phyloP scores from a whole-genome alignment of 1,140 invertebrate genomes.

The Brachionus asplanchnoidis region DNA sequence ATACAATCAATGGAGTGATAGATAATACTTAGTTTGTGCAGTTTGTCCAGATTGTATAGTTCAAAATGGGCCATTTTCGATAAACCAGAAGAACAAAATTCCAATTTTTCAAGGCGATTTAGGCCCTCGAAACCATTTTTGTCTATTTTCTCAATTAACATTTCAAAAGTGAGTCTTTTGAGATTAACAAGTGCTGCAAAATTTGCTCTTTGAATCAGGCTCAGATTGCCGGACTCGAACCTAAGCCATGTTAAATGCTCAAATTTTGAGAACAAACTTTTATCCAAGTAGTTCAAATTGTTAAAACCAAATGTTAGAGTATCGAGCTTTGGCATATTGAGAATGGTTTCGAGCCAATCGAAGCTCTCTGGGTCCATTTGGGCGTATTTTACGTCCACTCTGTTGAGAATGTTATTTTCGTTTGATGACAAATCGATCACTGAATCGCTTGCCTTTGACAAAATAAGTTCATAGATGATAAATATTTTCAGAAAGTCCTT shows the following conservation, averaged over 20 bases:
- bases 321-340: not conserved
- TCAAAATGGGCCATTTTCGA: not conserved
- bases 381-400: not conserved
- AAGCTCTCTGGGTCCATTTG: not conserved
- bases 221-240: not conserved
- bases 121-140: not conserved
- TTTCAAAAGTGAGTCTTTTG: not conserved
- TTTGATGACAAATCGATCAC: not conserved
- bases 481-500: not conserved
- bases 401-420: not conserved
- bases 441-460: not conserved
- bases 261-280: not conserved
- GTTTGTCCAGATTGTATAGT: not conserved
- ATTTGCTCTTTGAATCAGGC: not conserved
- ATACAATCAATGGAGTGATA: not conserved
- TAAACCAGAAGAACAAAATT: not conserved
- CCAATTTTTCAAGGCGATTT: not conserved
- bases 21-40: not conserved
- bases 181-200: not conserved
- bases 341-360: not conserved
- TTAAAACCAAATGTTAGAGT: not conserved
- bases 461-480: not conserved
- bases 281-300: not conserved
- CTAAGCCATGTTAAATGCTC: not conserved
- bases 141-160: not conserved